Percentiles rank a stretch among this genome's conserved stretches.
Evolutionary conservation across 1,140 invertebrate species (phyloP).

Genomic region (Tachypleus tridentatus): DNA sequence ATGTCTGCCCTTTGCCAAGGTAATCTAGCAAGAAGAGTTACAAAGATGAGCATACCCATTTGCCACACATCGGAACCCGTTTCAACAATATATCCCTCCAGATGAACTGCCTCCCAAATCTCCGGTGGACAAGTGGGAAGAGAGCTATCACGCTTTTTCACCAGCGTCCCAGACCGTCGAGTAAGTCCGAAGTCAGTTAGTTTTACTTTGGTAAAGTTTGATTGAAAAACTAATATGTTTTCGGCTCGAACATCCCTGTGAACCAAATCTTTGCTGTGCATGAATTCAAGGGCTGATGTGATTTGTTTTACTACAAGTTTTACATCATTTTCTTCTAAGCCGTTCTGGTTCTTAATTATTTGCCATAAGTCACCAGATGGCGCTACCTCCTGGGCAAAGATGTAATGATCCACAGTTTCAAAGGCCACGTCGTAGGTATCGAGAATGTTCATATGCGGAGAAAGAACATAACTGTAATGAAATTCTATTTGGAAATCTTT

Average conservation of each 20-base stretch:
- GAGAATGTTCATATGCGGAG: constrained; percentile 40
- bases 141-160: constrained; percentile 36
- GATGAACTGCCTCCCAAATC: constrained; percentile 66
- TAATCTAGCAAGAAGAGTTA: constrained; percentile 81
- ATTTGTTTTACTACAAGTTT: constrained; percentile 45
- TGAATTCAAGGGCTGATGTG: constrained; percentile 77
- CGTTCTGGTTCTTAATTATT: constrained; percentile 11
- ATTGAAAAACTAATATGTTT: constrained; percentile 32
- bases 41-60: constrained; percentile 86
- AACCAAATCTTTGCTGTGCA: constrained; percentile 82
- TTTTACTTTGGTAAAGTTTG: constrained; percentile 52
- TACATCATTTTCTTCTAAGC: constrained; percentile 34
- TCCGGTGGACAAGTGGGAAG: constrained; percentile 55
- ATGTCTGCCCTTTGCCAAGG: constrained; percentile 87
- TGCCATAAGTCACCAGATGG: constrained; percentile 62
- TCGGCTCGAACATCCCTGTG: constrained; percentile 61
- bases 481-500: constrained; percentile 43
- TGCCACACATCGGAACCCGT: constrained; percentile 88
- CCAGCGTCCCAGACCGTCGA: constrained; percentile 50
- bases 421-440: constrained; percentile 82
- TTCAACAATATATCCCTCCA: constrained; percentile 61
- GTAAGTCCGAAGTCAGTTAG: constrained; percentile 90
- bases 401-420: constrained; percentile 26
- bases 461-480: constrained; percentile 46
- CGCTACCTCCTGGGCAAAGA: constrained; percentile 68